These are phyloP conservation scores for Macaria notata DNA, from an alignment of 2,888 invertebrate species.

Conservation along the genomic window DNA sequence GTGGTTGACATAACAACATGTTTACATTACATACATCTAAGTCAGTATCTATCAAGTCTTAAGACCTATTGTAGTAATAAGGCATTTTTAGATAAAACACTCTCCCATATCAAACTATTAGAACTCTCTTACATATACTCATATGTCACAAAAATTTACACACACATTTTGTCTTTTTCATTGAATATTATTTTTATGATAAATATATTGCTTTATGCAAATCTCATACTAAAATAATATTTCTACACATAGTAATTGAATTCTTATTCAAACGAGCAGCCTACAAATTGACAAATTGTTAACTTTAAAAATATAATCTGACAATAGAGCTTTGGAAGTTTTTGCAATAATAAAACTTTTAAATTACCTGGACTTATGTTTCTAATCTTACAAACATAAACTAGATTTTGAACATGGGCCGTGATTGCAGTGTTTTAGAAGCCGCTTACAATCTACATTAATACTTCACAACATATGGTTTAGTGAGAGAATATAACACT, in stretches of 20 bases:
- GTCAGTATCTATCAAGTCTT: slow-evolving; percentile 81
- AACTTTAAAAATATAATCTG: slow-evolving; percentile 34
- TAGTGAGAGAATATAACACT: not conserved
- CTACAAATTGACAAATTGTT: slow-evolving; percentile 69
- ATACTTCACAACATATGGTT: not conserved
- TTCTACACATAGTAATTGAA: slow-evolving; percentile 66
- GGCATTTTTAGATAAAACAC: slow-evolving; percentile 81
- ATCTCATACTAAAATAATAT: slow-evolving; percentile 60
- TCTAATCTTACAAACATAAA: slow-evolving; percentile 14
- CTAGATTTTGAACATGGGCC: slow-evolving; percentile 6
- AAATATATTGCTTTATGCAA: slow-evolving; percentile 69
- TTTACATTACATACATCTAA: slow-evolving; percentile 65
- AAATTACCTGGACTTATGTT: slow-evolving; percentile 6
- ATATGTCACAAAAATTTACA: slow-evolving; percentile 71
- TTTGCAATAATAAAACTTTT: slow-evolving; percentile 16
- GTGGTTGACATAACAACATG: slow-evolving; percentile 66
- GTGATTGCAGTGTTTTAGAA: not conserved
- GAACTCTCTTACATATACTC: slow-evolving; percentile 63
- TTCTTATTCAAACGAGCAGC: slow-evolving; percentile 63
- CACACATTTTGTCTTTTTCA: slow-evolving; percentile 57
- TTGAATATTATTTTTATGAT: slow-evolving; percentile 44
- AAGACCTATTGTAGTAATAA: slow-evolving; percentile 78
- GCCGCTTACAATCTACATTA: slow-evolving; percentile 3
- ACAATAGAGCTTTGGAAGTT: slow-evolving; percentile 29
- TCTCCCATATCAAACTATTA: slow-evolving; percentile 80